phyloP scores from a whole-genome alignment of 2,888 invertebrate species.

The Strigamia crassipes region DNA sequence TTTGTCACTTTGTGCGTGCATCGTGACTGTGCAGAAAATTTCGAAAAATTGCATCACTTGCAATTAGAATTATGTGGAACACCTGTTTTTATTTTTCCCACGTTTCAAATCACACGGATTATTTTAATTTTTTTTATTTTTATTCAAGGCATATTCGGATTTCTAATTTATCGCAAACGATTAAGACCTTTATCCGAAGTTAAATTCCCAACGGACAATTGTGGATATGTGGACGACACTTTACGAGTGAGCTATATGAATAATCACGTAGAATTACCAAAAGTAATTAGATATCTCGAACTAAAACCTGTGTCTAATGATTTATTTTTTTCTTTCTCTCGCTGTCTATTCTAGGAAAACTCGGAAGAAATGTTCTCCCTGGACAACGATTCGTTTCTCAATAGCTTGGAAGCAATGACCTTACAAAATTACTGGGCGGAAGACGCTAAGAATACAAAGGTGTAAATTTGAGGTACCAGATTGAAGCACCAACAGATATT shows the following conservation, averaged over 20 bases:
- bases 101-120: not conserved
- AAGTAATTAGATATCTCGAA: constrained; percentile 49
- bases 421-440: constrained; percentile 94
- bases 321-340: constrained; percentile 27
- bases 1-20: not conserved
- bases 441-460: constrained; percentile 62
- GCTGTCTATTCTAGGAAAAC: constrained; percentile 26
- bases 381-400: constrained; percentile 91
- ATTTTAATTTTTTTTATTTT: constrained; percentile 29
- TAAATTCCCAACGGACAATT: constrained; percentile 51
- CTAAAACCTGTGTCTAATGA: not conserved
- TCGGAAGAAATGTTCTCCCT: constrained; percentile 88
- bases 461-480: constrained; percentile 41
- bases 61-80: not conserved
- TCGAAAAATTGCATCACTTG: not conserved
- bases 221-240: constrained; percentile 53
- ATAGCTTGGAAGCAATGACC: constrained; percentile 90
- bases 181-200: constrained; percentile 62
- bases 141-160: constrained; percentile 66
- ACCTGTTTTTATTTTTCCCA: not conserved
- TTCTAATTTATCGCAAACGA: constrained; percentile 69
- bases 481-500: not conserved
- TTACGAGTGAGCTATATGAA: constrained; percentile 53
- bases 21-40: not conserved
- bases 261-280: constrained; percentile 53